Evolutionary conservation across 2,888 invertebrate species (phyloP).

Genomic region (Chrysotoxum bicinctum): DNA sequence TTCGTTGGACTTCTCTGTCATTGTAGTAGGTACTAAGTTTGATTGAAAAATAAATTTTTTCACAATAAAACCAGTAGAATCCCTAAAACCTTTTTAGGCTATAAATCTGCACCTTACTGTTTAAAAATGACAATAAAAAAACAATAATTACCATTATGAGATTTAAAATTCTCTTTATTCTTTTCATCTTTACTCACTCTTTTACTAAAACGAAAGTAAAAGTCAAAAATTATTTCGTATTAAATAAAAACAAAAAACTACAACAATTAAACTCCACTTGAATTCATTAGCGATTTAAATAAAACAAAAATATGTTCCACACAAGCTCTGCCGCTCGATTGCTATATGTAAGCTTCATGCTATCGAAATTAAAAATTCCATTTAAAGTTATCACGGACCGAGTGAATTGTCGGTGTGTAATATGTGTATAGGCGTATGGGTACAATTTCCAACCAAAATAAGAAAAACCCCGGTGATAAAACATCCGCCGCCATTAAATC

Average conservation of each 20-base stretch:
- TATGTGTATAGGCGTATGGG: neutral
- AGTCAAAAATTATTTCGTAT: neutral
- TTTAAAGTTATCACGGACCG: constrained; percentile 15
- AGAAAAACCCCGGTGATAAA: constrained; percentile 67
- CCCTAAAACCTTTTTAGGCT: no score
- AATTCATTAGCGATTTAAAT: constrained; percentile 9
- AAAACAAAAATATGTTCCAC: constrained; percentile 13
- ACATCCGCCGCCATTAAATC: constrained; percentile 72
- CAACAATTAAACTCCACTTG: neutral
- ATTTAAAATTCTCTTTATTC: constrained; percentile 18
- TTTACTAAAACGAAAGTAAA: neutral
- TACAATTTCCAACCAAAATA: constrained; percentile 43
- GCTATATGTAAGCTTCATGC: neutral
- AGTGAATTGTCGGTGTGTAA: neutral
- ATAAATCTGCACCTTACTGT: neutral
- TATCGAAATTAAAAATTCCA: constrained; percentile 30
- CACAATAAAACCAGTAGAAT: no score
- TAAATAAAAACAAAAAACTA: neutral
- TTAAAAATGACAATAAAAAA: neutral
- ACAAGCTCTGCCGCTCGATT: neutral
- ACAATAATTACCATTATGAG: constrained; percentile 43
- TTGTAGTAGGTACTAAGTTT: no score
- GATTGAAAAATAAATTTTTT: no score
- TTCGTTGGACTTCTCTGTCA: no score
- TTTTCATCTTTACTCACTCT: constrained; percentile 6